Percentiles rank a stretch among this genome's conserved stretches.
phyloP scores from a whole-genome alignment of 2,797 vertebrate species.

The Oophaga sylvatica region DNA sequence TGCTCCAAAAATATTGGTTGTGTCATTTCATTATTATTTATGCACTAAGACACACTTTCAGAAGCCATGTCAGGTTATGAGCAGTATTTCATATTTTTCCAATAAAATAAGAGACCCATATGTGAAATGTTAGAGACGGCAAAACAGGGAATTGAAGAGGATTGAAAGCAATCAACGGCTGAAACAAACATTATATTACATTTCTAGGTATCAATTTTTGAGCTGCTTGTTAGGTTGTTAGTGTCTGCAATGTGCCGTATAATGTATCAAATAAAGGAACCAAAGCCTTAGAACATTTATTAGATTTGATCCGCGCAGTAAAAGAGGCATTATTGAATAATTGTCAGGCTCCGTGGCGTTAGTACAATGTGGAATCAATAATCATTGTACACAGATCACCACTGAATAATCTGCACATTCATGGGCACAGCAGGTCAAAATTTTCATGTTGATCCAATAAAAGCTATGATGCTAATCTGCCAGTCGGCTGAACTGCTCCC shows the following conservation, averaged over 20 bases:
- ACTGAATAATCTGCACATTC: conserved; percentile 50
- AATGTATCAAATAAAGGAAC: conserved; percentile 51
- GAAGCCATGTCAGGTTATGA: neutral
- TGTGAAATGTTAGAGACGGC: neutral
- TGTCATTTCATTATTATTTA: neutral
- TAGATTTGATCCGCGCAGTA: conserved; percentile 48
- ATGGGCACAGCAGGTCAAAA: conserved; percentile 52
- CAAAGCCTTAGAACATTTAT: conserved; percentile 46
- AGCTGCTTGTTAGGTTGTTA: conserved; percentile 21
- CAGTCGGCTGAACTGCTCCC: conserved; percentile 22
- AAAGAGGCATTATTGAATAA: conserved; percentile 58
- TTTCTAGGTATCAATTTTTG: conserved; percentile 19
- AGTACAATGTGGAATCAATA: conserved; percentile 56
- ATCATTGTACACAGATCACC: conserved; percentile 43
- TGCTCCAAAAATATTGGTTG: conserved; percentile 2
- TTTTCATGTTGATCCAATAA: conserved; percentile 61
- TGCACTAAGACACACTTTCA: neutral
- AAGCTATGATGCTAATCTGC: conserved; percentile 53
- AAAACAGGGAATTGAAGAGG: conserved; percentile 11
- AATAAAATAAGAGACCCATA: neutral
- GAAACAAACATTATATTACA: conserved; percentile 19
- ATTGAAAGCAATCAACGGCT: conserved; percentile 12
- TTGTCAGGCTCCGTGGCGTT: conserved; percentile 54
- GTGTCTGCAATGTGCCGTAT: neutral
- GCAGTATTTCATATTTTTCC: neutral